Evolutionary conservation across 2,888 invertebrate species (phyloP).

Genomic region (Hecatera dysodea): DNA sequence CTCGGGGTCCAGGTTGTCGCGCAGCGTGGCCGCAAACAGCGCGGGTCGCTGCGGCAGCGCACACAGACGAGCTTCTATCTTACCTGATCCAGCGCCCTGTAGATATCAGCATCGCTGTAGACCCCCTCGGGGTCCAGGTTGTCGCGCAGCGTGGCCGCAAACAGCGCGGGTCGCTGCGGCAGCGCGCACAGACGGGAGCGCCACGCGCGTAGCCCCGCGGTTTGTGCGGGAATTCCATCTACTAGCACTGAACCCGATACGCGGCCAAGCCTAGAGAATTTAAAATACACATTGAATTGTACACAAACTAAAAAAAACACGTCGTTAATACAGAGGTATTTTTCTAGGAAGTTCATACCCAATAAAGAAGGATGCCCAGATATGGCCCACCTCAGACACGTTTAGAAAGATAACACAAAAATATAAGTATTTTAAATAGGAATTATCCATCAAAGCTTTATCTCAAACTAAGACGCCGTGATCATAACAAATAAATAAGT

Average conservation of each 20-base stretch:
- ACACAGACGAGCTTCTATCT: neutral
- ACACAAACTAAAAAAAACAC: too few species aligned
- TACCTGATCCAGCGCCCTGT: conserved; percentile 93
- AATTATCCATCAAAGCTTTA: too few species aligned
- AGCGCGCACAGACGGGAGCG: conserved; percentile 91
- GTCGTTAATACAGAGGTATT: too few species aligned
- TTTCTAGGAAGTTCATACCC: too few species aligned
- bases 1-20: conserved; percentile 94
- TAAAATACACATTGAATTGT: too few species aligned
- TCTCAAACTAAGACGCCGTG: too few species aligned
- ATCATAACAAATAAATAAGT: too few species aligned
- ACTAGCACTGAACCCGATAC: conserved; percentile 85
- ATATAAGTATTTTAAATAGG: too few species aligned
- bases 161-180: conserved; percentile 93
- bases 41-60: neutral
- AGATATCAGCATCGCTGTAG: conserved; percentile 92
- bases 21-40: conserved; percentile 2
- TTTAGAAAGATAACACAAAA: too few species aligned
- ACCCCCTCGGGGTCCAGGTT: conserved; percentile 94
- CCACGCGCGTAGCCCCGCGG: conserved; percentile 90
- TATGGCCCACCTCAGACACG: too few species aligned
- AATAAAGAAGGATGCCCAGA: too few species aligned
- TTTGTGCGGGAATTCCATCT: conserved; percentile 82
- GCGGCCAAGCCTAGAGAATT: conserved; percentile 67
- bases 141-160: conserved; percentile 94